These are phyloP conservation scores for Zingel zingel DNA, from an alignment of 2,113 vertebrate genomes.

Conservation along the genomic window DNA sequence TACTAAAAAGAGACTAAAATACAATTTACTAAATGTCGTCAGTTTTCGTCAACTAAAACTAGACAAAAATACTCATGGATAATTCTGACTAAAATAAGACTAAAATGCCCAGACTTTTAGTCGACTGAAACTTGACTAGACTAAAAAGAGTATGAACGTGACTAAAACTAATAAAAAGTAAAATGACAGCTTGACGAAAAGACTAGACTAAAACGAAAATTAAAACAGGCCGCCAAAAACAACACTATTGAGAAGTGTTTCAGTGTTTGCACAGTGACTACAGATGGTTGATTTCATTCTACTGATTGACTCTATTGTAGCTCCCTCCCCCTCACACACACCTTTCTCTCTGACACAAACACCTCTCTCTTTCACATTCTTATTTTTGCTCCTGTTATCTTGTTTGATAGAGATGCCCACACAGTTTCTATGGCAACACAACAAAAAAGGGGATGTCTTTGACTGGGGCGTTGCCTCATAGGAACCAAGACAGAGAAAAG, in stretches of 20 bases:
- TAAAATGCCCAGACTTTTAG: too few relatives aligned
- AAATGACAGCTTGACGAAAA: too few relatives aligned
- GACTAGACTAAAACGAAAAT: too few relatives aligned
- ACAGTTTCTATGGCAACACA: conserved; percentile 82
- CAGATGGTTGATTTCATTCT: conserved; percentile 15
- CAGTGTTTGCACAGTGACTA: conserved; percentile 25
- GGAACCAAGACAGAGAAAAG: conserved; percentile 32
- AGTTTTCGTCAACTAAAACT: too few relatives aligned
- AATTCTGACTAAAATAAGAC: too few relatives aligned
- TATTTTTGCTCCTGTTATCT: conserved; percentile 65
- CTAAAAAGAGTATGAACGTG: too few relatives aligned
- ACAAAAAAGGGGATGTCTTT: conserved; percentile 36
- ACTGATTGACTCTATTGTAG: neutral
- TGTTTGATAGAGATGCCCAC: conserved; percentile 75
- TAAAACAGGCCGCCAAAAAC: neutral
- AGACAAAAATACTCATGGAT: too few relatives aligned
- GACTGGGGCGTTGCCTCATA: conserved; percentile 53
- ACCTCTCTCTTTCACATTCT: conserved; percentile 47
- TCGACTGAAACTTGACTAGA: too few relatives aligned
- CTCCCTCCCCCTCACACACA: conserved; percentile 8
- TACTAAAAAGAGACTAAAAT: too few relatives aligned
- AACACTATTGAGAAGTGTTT: conserved; percentile 7
- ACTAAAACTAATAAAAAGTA: too few relatives aligned
- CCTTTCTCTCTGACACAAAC: conserved; percentile 29
- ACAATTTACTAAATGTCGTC: too few relatives aligned